A percentile compares a stretch with the other conserved stretches of the same genome.
phyloP scores from a whole-genome alignment of 2,888 invertebrate genomes.

The Omphaloscelis lunosa region DNA sequence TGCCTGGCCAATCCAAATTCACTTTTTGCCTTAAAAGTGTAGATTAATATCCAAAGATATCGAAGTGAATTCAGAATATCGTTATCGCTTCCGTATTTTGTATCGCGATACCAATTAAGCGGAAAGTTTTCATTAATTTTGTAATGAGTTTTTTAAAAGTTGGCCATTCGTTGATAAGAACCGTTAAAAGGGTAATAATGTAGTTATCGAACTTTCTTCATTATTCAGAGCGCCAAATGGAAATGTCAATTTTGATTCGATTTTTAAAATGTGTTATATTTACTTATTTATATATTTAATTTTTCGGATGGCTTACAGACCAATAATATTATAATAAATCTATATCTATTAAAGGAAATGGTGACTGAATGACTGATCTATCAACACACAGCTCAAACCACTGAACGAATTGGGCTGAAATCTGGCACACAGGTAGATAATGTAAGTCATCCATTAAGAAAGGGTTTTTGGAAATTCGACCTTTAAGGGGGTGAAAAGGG shows the following conservation, averaged over 20 bases:
- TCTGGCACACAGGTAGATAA: too few species aligned
- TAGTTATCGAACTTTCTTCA: slow-evolving; percentile 9
- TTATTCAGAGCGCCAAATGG: slow-evolving; percentile 4
- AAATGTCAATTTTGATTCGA: slow-evolving; percentile 14
- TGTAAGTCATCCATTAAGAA: too few species aligned
- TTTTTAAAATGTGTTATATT: neutral
- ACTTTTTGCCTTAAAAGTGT: slow-evolving; percentile 41
- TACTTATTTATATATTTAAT: too few species aligned
- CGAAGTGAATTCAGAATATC: slow-evolving; percentile 41
- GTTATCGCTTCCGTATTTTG: slow-evolving; percentile 54
- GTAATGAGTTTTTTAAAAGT: slow-evolving; percentile 45
- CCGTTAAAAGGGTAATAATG: slow-evolving; percentile 19
- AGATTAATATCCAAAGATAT: slow-evolving; percentile 63
- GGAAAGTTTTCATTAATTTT: slow-evolving; percentile 58
- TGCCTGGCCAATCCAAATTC: neutral
- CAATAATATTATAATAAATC: too few species aligned
- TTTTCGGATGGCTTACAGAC: too few species aligned
- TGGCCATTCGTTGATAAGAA: slow-evolving; percentile 35
- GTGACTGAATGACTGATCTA: too few species aligned
- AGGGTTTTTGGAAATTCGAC: too few species aligned
- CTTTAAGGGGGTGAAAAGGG: too few species aligned
- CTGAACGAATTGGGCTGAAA: too few species aligned
- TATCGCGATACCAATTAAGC: slow-evolving; percentile 56
- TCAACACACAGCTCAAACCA: too few species aligned
- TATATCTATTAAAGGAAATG: too few species aligned